phyloP scores from a whole-genome alignment of 2,888 invertebrate species.

The Philopedon plagiatum region DNA sequence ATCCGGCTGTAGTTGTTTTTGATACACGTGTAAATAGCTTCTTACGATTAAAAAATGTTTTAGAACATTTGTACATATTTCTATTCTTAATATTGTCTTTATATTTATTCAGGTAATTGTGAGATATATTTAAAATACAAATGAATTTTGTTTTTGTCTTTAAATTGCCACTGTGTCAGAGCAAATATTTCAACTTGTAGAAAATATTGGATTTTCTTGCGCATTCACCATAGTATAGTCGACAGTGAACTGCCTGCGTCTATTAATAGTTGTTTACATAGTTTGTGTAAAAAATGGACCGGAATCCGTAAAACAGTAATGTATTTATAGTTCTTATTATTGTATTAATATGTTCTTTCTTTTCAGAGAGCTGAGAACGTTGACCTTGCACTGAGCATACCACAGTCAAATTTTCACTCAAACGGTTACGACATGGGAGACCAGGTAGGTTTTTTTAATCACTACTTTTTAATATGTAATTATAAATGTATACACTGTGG shows the following conservation, averaged over 20 bases:
- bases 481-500: too few species aligned
- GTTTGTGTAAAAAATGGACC: too few species aligned
- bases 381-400: conserved; percentile 80
- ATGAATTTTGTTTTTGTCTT: background rate
- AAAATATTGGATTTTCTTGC: background rate
- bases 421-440: conserved; percentile 84
- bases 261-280: background rate
- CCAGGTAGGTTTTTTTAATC: conserved; percentile 74
- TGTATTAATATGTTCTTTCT: conserved; percentile 61
- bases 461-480: too few species aligned
- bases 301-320: too few species aligned
- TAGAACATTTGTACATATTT: background rate
- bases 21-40: conserved; percentile 1
- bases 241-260: background rate
- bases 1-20: background rate
- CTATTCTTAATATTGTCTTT: background rate
- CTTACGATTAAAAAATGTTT: background rate
- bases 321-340: background rate
- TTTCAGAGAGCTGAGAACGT: conserved; percentile 85
- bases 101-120: conserved; percentile 12
- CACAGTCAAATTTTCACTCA: conserved; percentile 76
- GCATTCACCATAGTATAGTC: conserved; percentile 15
- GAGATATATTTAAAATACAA: too few species aligned
- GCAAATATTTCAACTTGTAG: background rate
- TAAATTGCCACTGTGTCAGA: background rate